These are phyloP conservation scores for Barbus barbus DNA, from an alignment of 2,113 vertebrate genomes.

Conservation along the genomic window DNA sequence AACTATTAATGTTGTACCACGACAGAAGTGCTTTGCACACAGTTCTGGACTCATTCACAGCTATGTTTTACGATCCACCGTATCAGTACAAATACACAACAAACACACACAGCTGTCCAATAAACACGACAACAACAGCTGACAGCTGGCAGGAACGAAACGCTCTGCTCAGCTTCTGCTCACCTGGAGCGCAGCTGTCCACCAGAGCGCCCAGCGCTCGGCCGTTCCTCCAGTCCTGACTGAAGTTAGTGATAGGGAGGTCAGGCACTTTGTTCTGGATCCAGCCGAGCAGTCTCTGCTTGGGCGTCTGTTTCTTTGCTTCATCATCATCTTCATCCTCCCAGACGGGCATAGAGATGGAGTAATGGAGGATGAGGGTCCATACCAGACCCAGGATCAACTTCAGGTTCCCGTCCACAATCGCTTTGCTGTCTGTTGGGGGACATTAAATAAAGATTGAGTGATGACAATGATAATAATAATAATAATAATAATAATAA, in stretches of 20 bases:
- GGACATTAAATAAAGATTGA: too few relatives aligned
- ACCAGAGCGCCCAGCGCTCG: constrained; percentile 87
- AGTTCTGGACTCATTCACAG: background rate
- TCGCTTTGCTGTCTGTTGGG: constrained; percentile 85
- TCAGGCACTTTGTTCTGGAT: constrained; percentile 93
- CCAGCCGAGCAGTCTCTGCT: constrained; percentile 88
- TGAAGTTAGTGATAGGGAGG: constrained; percentile 89
- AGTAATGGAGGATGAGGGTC: constrained; percentile 91
- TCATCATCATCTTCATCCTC: constrained; percentile 89
- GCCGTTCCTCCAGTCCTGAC: constrained; percentile 87
- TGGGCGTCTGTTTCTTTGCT: constrained; percentile 88
- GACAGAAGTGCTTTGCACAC: background rate
- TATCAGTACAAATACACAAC: background rate
- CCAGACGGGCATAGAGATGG: constrained; percentile 93
- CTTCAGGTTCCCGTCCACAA: constrained; percentile 91
- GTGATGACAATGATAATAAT: too few relatives aligned
- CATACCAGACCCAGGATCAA: constrained; percentile 88
- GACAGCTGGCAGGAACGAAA: background rate
- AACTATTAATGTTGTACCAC: too few relatives aligned
- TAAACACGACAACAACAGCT: background rate
- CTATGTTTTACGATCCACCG: background rate
- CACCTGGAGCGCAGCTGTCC: constrained; percentile 89
- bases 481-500: too few relatives aligned
- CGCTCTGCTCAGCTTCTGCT: too few relatives aligned
- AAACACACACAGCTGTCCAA: constrained; percentile 11